Conservation (phyloP, 2,113 vertebrate species). For the Sceloporus undulatus region DNA sequence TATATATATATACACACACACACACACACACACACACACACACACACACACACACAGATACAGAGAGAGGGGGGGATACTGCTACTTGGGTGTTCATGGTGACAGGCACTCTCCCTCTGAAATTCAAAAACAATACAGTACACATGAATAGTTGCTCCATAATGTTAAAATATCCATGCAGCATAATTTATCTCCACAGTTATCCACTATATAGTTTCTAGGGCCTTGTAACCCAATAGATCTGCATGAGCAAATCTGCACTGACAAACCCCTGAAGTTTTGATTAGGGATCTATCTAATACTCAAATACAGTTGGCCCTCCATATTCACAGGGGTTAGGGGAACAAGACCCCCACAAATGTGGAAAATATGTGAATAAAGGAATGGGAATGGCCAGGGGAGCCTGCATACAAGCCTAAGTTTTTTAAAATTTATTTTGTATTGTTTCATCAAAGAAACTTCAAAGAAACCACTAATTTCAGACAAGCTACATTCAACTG, state of each 20-base stretch:
- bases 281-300: background rate
- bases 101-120: too few species aligned
- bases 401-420: too few species aligned
- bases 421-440: too few species aligned
- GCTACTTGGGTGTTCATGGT: background rate
- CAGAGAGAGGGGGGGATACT: too few species aligned
- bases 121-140: too few species aligned
- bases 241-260: background rate
- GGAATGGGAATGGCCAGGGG: too few species aligned
- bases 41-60: too few species aligned
- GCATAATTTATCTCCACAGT: background rate
- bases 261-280: background rate
- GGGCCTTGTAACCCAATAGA: background rate
- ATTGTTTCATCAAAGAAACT: background rate
- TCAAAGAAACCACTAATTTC: background rate
- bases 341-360: too few species aligned
- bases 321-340: too few species aligned
- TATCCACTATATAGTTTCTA: background rate
- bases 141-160: background rate
- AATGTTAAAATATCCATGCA: background rate
- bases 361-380: too few species aligned
- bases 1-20: too few species aligned
- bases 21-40: too few species aligned
- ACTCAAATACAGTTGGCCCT: background rate
- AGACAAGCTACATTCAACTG: background rate